Evolutionary conservation across 2,888 invertebrate genomes (phyloP).

Genomic region (Dolichomitus sp.): DNA sequence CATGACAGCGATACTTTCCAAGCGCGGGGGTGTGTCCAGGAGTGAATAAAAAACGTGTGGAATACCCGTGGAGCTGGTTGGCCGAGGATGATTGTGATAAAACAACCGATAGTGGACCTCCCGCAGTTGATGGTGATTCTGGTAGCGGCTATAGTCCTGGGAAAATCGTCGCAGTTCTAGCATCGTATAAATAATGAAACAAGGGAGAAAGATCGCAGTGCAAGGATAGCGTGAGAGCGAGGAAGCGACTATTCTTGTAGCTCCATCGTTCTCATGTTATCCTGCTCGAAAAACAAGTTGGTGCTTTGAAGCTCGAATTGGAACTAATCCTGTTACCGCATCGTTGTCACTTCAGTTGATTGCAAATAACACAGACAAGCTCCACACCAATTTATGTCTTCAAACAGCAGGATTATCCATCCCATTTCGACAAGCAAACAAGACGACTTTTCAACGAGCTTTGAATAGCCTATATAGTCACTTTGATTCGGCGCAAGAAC

Average conservation of each 20-base stretch:
- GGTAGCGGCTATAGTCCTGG: conserved; percentile 15
- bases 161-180: conserved; percentile 6
- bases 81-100: not conserved
- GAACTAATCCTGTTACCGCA: conserved; percentile 80
- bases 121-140: conserved; percentile 15
- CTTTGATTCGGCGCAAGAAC: not conserved
- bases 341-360: conserved; percentile 3
- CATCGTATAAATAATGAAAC: conserved; percentile 37
- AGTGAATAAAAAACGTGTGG: conserved; percentile 49
- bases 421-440: not conserved
- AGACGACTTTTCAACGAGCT: not conserved
- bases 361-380: conserved; percentile 1
- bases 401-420: not conserved
- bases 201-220: conserved; percentile 10
- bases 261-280: conserved; percentile 71
- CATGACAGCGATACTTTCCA: conserved; percentile 18
- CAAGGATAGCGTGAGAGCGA: conserved; percentile 38
- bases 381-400: not conserved
- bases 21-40: conserved; percentile 47
- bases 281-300: conserved; percentile 81
- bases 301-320: conserved; percentile 83
- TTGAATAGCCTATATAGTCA: not conserved
- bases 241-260: conserved; percentile 3
- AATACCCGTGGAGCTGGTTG: conserved; percentile 8
- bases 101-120: conserved; percentile 31